These are phyloP conservation scores for Saguinus imperator DNA, from an alignment of 2,113 vertebrate species.

Conservation along the genomic window DNA sequence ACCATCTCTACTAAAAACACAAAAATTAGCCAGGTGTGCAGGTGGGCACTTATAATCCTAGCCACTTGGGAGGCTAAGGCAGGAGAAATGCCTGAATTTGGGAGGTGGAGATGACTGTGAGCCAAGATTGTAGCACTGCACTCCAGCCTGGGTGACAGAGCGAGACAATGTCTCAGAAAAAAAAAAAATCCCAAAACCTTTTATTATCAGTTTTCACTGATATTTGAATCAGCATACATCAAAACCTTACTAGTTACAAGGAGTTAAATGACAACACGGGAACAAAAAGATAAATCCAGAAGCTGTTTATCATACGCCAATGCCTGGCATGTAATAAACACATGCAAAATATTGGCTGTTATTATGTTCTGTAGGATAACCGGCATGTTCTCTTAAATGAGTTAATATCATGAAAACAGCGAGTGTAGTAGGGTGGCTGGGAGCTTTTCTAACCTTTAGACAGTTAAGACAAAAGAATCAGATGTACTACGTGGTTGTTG, in stretches of 20 bases:
- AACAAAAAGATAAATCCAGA: background rate
- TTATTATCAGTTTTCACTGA: background rate
- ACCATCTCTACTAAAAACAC: too few species aligned
- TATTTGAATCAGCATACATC: background rate
- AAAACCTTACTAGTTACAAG: background rate
- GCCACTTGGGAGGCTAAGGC: too few species aligned
- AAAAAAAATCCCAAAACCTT: too few species aligned
- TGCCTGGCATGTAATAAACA: background rate
- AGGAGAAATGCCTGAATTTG: too few species aligned
- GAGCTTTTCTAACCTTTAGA: background rate
- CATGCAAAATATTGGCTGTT: too few species aligned
- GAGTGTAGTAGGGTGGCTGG: background rate
- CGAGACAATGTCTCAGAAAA: too few species aligned
- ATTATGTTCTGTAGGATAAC: background rate
- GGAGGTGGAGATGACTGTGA: too few species aligned
- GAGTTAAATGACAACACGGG: background rate
- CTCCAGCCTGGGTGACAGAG: too few species aligned
- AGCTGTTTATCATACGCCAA: background rate
- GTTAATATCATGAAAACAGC: background rate
- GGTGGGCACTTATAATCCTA: too few species aligned
- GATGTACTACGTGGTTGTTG: background rate
- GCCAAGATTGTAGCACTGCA: too few species aligned
- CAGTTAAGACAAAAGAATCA: background rate
- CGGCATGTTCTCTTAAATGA: background rate
- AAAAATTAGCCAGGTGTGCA: too few species aligned